Conservation (phyloP, 2,797 vertebrate genomes). For the Pseudotriccus pelzelni region DNA sequence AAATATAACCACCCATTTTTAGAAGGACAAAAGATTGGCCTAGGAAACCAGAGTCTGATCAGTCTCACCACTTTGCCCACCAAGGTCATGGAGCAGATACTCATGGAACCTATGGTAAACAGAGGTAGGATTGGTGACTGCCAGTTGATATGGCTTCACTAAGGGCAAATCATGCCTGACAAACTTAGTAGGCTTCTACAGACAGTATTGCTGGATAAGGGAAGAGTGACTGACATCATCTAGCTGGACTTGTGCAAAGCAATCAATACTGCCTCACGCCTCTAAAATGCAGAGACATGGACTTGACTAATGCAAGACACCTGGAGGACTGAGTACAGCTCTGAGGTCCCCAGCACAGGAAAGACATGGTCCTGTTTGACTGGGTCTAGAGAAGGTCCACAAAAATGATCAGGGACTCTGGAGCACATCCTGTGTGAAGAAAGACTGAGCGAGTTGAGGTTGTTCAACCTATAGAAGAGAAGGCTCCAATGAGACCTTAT, state of each 20-base stretch:
- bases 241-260: neutral
- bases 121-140: neutral
- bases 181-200: neutral
- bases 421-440: neutral
- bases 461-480: neutral
- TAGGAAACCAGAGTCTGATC: neutral
- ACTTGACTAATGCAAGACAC: rapidly evolving
- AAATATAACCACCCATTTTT: neutral
- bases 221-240: rapidly evolving
- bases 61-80: neutral
- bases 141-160: neutral
- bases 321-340: neutral
- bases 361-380: neutral
- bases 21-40: neutral
- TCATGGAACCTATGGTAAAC: no score
- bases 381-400: neutral
- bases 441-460: neutral
- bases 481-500: neutral
- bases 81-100: neutral
- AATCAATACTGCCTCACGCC: neutral
- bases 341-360: neutral
- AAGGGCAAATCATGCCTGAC: neutral
- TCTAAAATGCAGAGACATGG: neutral
- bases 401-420: neutral
- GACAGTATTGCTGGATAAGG: neutral